Evolutionary conservation across 1,140 invertebrate species (phyloP), one percentile per base, ranked within the genome.

Genomic region (Mamestra configurata): DNA sequence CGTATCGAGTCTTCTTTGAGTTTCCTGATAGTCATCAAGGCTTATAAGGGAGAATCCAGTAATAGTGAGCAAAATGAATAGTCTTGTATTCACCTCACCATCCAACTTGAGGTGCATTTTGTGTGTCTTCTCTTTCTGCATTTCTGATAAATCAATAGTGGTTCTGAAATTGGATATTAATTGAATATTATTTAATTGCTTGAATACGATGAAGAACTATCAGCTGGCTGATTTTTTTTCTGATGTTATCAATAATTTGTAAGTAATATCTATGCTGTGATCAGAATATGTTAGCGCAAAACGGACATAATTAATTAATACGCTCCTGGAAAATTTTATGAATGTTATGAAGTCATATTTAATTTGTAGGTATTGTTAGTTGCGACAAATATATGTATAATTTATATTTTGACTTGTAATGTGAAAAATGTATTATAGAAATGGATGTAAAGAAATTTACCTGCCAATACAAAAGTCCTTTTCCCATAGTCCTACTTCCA

Each of bases 31-130:
- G 8, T 97, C 96, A 10, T 97, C 97, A 27, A 98, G 95, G 93
- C 98, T 98, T 15, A 97, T 97, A 57, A 98, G 97, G 0, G 97
- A 97, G 0, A 98, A 98, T 0, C 98, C 99, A 82, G 98, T 99
- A 18, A 99, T 98, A 0, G 99, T 99, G 0, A 99, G 93, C 76
- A 99, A 95, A 8, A 99, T 94, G 89, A 97, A 97, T 64, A 99
- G 96, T 80, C 96, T 96, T 27, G 64, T 53, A 7, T 79, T 79
- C 15, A 46, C 27, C 27, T 87, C 82, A 15, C 79, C 82, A 20
- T 91, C 88, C 43, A 93, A 77, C 27, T 87, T 84, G 27, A 92
- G 72, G 55, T 76, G 79, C 73, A 93, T 82, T 82, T 86, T 87
- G 70, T 93, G 92, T 22, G 92, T 94, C 77, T 89, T 93, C 80